Conservation (phyloP, 2,113 vertebrate genomes). For the Alethe castanea region DNA sequence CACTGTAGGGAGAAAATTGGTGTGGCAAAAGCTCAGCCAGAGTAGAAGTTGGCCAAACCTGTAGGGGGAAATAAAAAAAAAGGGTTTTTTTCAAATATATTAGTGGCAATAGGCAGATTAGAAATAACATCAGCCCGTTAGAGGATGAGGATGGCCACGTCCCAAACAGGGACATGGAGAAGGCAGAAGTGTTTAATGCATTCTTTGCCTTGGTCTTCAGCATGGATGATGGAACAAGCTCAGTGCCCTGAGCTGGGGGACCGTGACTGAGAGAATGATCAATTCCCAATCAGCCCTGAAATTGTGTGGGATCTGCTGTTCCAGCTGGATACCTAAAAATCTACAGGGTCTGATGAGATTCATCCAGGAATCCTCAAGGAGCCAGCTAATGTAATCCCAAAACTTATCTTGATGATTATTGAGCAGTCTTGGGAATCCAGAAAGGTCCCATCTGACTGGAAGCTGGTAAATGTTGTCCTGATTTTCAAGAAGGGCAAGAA, state of each 20-base stretch:
- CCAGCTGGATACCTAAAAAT: not conserved
- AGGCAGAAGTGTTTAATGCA: not conserved
- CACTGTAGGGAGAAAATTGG: not conserved
- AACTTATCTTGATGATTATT: not conserved
- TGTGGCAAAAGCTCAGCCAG: not conserved
- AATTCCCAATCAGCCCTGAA: not conserved
- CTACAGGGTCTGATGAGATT: not conserved
- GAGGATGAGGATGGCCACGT: not conserved
- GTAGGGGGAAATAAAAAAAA: not conserved
- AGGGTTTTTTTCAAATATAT: not conserved
- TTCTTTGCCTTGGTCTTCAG: not conserved
- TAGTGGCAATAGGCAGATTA: not conserved
- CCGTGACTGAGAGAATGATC: not conserved
- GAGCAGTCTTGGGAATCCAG: not conserved
- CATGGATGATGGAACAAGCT: not conserved
- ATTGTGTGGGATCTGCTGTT: not conserved
- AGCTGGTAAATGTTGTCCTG: not conserved
- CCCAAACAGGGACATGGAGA: not conserved
- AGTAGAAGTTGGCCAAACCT: not conserved
- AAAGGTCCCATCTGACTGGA: not conserved
- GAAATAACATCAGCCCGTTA: fast-evolving
- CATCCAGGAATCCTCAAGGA: not conserved
- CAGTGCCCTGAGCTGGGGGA: not conserved
- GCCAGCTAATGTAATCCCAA: not conserved
- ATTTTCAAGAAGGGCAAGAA: not conserved